phyloP scores from a whole-genome alignment of 30 jellyfish, hydroid and myxozoan species.

The Aurelia aurita complex sp. Pacific region DNA sequence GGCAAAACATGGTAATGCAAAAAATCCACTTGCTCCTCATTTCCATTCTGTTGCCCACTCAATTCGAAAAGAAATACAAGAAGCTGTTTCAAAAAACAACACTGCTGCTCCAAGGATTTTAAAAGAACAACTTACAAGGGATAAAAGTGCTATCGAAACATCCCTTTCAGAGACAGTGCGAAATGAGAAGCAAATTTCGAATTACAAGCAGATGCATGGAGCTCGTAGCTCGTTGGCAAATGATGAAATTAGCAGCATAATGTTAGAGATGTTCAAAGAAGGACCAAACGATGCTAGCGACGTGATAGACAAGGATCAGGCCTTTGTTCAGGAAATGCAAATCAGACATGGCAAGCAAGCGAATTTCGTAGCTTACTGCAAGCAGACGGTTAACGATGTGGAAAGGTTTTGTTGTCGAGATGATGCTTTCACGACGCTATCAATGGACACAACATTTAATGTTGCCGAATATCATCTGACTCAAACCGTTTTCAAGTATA shows the following conservation, averaged over 20 bases:
- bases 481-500: conserved; percentile 4
- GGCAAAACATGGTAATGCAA: no score
- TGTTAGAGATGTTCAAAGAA: no score
- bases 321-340: no score
- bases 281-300: no score
- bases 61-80: not conserved
- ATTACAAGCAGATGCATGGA: no score
- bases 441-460: conserved; percentile 5
- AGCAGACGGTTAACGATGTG: conserved; percentile 1
- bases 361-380: not conserved
- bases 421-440: not conserved
- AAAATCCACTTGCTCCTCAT: no score
- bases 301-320: no score
- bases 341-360: no score
- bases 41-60: not conserved
- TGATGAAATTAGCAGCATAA: no score
- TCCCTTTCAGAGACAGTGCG: not conserved
- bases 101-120: not conserved
- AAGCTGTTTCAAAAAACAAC: not conserved
- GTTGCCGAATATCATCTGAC: conserved; percentile 5
- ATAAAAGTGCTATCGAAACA: not conserved
- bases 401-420: not conserved
- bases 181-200: not conserved
- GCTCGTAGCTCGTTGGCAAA: no score
- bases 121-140: not conserved